These are phyloP conservation scores for Pachycephus smyrnensis DNA, from an alignment of 2,888 invertebrate species.

Conservation along the genomic window DNA sequence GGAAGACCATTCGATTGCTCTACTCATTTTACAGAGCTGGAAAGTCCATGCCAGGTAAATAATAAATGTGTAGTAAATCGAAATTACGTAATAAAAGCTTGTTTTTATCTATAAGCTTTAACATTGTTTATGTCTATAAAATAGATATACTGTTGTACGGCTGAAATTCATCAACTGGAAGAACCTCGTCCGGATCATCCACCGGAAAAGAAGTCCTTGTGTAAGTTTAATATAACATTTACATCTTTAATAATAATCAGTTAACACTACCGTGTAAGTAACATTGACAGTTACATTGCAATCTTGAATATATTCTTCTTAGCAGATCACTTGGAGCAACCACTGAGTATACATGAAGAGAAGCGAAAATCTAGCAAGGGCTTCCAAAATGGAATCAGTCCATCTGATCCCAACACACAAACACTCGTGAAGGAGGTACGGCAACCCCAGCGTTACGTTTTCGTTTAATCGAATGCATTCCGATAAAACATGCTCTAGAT, in stretches of 20 bases:
- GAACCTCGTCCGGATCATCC: conserved; percentile 57
- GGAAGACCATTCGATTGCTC: conserved; percentile 58
- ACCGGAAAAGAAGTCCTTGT: conserved; percentile 59
- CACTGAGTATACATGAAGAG: conserved; percentile 58
- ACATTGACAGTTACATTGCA: background rate
- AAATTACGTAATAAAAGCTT: background rate
- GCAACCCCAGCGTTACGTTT: background rate
- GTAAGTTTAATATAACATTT: conserved; percentile 40
- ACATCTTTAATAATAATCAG: background rate
- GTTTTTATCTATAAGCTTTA: background rate
- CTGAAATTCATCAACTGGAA: conserved; percentile 60
- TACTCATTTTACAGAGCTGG: conserved; percentile 54
- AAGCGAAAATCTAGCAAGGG: conserved; percentile 59
- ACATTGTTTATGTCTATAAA: background rate
- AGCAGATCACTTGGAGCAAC: conserved; percentile 62
- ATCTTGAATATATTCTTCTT: conserved; percentile 22
- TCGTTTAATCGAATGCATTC: background rate
- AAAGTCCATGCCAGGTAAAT: conserved; percentile 57
- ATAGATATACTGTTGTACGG: conserved; percentile 57
- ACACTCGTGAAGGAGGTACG: conserved; percentile 60
- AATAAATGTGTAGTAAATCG: background rate
- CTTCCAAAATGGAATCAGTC: conserved; percentile 59
- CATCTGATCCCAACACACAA: conserved; percentile 61
- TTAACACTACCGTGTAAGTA: background rate
- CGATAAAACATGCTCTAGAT: background rate